phyloP scores from a whole-genome alignment of 2,797 vertebrate genomes.

The Helicolenus hilgendorfi region DNA sequence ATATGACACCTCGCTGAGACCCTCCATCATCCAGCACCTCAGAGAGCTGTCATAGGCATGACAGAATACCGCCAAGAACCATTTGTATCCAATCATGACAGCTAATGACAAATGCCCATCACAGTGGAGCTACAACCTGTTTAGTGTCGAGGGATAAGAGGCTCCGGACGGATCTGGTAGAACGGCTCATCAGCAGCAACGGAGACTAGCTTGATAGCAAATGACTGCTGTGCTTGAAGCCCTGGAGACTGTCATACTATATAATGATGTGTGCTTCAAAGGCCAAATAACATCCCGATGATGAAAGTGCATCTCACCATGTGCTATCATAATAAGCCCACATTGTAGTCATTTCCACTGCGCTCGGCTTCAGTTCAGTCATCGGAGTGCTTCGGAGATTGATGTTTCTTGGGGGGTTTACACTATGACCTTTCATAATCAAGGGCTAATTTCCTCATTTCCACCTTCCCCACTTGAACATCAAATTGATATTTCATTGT shows the following conservation, averaged over 20 bases:
- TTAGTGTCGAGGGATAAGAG: conserved; percentile 57
- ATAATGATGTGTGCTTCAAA: conserved; percentile 65
- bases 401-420: not conserved
- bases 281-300: conserved; percentile 35
- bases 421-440: conserved; percentile 37
- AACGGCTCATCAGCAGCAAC: conserved; percentile 32
- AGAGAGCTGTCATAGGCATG: conserved; percentile 67
- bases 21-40: conserved; percentile 71
- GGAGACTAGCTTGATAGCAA: conserved; percentile 25
- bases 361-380: conserved; percentile 26
- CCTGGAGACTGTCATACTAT: conserved; percentile 38
- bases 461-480: not conserved
- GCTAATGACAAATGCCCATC: conserved; percentile 76
- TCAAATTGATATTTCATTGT: conserved; percentile 1
- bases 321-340: conserved; percentile 40
- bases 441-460: conserved; percentile 15
- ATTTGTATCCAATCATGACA: conserved; percentile 78
- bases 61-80: conserved; percentile 63
- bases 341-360: conserved; percentile 13
- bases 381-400: not conserved
- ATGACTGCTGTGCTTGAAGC: conserved; percentile 54
- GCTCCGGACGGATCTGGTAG: conserved; percentile 11
- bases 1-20: conserved; percentile 53
- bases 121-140: conserved; percentile 52
- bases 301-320: conserved; percentile 41